A percentile compares a stretch with the other conserved stretches of the same genome.
phyloP scores from a whole-genome alignment of 2,797 vertebrate genomes.

The Tokudaia tokunoshimensis region DNA sequence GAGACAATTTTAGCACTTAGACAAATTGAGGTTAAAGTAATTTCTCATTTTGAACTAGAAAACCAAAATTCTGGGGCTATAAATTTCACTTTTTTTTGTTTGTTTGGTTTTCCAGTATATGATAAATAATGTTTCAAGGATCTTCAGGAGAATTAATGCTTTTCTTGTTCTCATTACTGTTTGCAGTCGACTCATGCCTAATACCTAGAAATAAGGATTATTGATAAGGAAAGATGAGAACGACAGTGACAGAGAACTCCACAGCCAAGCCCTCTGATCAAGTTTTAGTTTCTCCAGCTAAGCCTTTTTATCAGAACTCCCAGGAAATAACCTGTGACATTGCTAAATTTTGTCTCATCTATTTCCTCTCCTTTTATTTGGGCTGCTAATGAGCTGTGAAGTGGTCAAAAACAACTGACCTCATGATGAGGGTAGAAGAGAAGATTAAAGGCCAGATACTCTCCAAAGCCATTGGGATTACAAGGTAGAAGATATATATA shows the following conservation, averaged over 20 bases:
- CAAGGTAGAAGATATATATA: neutral
- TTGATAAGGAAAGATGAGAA: neutral
- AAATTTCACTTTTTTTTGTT: conserved; percentile 48
- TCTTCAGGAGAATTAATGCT: neutral
- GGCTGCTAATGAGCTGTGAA: conserved; percentile 69
- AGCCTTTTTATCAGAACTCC: conserved; percentile 67
- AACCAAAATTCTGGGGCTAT: conserved; percentile 29
- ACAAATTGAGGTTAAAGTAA: conserved; percentile 14
- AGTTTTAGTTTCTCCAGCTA: conserved; percentile 63
- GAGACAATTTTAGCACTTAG: conserved; percentile 11
- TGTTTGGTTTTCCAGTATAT: conserved; percentile 11
- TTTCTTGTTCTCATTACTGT: conserved; percentile 45
- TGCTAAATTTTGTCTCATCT: conserved; percentile 65
- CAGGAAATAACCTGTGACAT: conserved; percentile 66
- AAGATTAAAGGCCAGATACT: neutral
- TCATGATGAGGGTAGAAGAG: neutral
- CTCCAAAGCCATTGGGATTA: neutral
- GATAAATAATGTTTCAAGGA: conserved; percentile 35
- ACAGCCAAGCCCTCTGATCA: conserved; percentile 57
- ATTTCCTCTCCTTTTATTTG: conserved; percentile 51
- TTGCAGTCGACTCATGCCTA: neutral
- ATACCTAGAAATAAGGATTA: neutral
- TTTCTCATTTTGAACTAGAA: neutral
- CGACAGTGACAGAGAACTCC: neutral
- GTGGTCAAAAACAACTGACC: conserved; percentile 44